Conservation (phyloP, 2,888 invertebrate genomes). For the Stratiomys singularior region DNA sequence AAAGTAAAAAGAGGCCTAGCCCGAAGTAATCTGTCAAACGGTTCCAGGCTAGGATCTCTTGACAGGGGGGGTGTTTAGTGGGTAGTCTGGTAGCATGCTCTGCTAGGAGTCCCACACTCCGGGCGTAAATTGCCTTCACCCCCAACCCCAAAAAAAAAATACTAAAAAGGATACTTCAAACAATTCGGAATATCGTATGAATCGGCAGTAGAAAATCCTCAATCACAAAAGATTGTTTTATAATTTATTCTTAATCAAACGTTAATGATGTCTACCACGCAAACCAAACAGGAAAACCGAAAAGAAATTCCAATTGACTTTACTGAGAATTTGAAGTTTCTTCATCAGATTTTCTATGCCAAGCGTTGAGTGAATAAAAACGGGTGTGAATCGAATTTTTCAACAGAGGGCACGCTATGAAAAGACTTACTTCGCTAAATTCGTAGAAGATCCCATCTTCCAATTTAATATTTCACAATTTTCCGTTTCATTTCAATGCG, state of each 20-base stretch:
- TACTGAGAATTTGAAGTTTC: no score
- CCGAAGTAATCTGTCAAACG: no score
- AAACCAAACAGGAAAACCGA: constrained; percentile 5
- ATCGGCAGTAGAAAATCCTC: not conserved
- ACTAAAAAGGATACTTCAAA: not conserved
- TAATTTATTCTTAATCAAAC: constrained; percentile 6
- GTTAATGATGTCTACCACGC: not conserved
- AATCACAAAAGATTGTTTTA: constrained; percentile 15
- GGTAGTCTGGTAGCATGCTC: no score
- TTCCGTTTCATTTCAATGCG: not conserved
- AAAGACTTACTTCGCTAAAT: not conserved
- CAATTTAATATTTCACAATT: constrained; percentile 23
- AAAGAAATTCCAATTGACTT: constrained; percentile 15
- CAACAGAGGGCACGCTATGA: not conserved
- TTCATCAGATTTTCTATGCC: no score
- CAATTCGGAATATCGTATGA: not conserved
- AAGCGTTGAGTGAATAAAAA: not conserved
- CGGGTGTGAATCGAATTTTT: not conserved
- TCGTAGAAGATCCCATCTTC: not conserved
- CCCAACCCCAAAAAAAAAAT: no score
- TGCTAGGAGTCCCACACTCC: no score
- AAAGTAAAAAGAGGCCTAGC: no score
- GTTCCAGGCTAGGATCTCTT: no score
- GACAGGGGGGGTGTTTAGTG: no score
- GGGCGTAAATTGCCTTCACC: no score